phyloP scores from a whole-genome alignment of 2,113 vertebrate species.

The Zeus faber region DNA sequence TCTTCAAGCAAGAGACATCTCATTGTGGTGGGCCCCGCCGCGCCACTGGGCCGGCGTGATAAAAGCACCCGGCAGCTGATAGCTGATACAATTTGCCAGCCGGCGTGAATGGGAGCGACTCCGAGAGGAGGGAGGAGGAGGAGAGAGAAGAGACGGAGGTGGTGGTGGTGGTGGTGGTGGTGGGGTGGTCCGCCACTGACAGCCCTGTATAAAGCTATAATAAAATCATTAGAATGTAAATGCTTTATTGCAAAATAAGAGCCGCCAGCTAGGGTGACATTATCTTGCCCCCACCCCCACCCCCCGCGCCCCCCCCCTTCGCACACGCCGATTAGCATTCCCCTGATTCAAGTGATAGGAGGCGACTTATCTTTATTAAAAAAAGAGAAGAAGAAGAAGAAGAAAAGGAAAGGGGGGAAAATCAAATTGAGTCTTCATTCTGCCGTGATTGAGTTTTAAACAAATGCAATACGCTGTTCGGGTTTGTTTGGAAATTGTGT shows the following conservation, averaged over 20 bases:
- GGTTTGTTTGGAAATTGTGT: conserved; percentile 75
- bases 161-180: conserved; percentile 38
- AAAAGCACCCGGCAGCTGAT: conserved; percentile 98
- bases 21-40: conserved; percentile 90
- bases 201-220: conserved; percentile 95
- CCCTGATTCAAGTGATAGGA: conserved; percentile 97
- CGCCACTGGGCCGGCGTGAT: conserved; percentile 96
- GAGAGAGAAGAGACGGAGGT: not conserved
- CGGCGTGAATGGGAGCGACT: conserved; percentile 82
- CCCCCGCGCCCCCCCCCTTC: no score
- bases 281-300: conserved; percentile 74
- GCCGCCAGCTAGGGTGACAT: conserved; percentile 97
- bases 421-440: conserved; percentile 99
- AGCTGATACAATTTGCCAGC: conserved; percentile 97
- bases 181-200: conserved; percentile 82
- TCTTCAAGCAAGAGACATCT: conserved; percentile 90
- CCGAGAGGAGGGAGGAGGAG: conserved; percentile 56
- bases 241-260: conserved; percentile 99
- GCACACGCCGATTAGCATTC: conserved; percentile 95
- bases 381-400: conserved; percentile 65
- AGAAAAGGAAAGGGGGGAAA: conserved; percentile 76
- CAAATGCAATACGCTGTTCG: conserved; percentile 98
- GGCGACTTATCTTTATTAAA: conserved; percentile 99
- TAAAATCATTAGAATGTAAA: conserved; percentile 99
- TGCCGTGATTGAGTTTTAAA: conserved; percentile 99